Evolutionary conservation across 2,797 vertebrate species (phyloP).

Genomic region (Hippoglossus hippoglossus): DNA sequence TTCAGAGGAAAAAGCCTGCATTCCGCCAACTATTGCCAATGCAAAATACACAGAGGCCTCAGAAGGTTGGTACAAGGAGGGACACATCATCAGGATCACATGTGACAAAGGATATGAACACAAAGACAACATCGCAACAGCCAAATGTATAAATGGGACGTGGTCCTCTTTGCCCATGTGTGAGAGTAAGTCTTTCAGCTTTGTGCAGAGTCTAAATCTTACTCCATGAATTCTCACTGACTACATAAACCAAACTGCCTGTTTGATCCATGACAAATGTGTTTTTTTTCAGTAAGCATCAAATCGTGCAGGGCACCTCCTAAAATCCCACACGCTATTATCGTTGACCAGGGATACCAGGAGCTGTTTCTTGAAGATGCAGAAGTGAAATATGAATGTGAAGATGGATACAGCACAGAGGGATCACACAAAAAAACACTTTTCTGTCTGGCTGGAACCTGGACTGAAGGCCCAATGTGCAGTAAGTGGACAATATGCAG

Average conservation of each 20-base stretch:
- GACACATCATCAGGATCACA: rapidly evolving
- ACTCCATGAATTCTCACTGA: no score
- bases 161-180: constrained; percentile 62
- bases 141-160: constrained; percentile 20
- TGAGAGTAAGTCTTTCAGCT: constrained; percentile 69
- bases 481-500: constrained; percentile 17
- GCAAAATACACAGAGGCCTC: rapidly evolving
- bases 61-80: background rate
- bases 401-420: constrained; percentile 20
- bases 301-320: constrained; percentile 46
- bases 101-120: constrained; percentile 46
- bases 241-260: no score
- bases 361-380: constrained; percentile 31
- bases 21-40: constrained; percentile 41
- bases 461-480: constrained; percentile 30
- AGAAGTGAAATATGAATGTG: constrained; percentile 34
- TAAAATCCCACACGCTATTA: constrained; percentile 36
- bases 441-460: background rate
- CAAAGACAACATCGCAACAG: rapidly evolving
- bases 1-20: constrained; percentile 47
- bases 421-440: rapidly evolving
- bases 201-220: no score
- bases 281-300: background rate
- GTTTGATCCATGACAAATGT: background rate
- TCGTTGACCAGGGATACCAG: constrained; percentile 22